Conservation (phyloP, 1,140 invertebrate genomes). For the Macrotrachela quadricornifera region DNA sequence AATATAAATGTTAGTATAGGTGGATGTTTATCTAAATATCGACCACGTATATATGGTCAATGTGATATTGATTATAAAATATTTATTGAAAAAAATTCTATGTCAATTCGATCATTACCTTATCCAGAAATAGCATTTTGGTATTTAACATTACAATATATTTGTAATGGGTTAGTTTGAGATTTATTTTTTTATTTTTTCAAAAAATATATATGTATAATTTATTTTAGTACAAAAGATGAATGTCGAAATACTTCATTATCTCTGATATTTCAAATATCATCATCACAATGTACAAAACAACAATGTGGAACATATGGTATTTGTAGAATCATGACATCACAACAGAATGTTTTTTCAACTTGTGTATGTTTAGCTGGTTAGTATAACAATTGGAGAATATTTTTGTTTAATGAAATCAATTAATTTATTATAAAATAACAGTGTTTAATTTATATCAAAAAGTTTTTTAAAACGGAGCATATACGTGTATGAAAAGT, state of each 20-base stretch:
- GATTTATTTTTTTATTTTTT: background rate
- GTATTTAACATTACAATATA: slow-evolving; percentile 33
- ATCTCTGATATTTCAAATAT: slow-evolving; percentile 19
- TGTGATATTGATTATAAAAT: too few species aligned
- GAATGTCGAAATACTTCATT: slow-evolving; percentile 27
- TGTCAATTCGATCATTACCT: slow-evolving; percentile 5
- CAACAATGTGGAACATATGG: slow-evolving; percentile 28
- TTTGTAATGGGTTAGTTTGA: slow-evolving; percentile 13
- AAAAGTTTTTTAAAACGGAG: too few species aligned
- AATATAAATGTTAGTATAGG: too few species aligned
- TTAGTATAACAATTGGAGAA: background rate
- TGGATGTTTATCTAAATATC: too few species aligned
- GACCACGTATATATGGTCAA: too few species aligned
- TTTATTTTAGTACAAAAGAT: slow-evolving; percentile 35
- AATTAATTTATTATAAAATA: too few species aligned
- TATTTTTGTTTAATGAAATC: too few species aligned
- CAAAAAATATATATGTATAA: too few species aligned
- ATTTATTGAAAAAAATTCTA: too few species aligned
- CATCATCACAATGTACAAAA: slow-evolving; percentile 23
- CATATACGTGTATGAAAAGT: too few species aligned
- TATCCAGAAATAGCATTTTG: slow-evolving; percentile 31
- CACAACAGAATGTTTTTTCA: slow-evolving; percentile 15
- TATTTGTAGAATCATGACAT: slow-evolving; percentile 47
- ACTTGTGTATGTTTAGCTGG: slow-evolving; percentile 32
- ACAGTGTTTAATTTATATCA: too few species aligned